Evolutionary conservation across 2,113 vertebrate species (phyloP).

Genomic region (Cettia cetti): DNA sequence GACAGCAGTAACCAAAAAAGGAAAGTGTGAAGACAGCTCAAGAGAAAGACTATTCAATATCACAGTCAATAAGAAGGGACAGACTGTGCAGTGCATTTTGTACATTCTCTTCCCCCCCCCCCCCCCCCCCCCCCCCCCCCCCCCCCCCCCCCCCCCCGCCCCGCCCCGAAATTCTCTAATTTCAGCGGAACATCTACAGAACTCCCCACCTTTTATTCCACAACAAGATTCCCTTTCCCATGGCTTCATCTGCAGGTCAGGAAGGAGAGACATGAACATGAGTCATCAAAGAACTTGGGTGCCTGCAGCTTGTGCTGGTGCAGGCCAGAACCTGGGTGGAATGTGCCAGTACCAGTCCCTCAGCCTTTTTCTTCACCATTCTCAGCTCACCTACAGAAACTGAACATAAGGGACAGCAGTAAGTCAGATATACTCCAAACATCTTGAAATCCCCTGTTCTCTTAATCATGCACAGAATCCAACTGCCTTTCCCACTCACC

Average conservation of each 20-base stretch:
- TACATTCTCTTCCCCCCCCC: too few species aligned
- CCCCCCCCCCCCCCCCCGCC: too few species aligned
- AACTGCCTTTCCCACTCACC: background rate
- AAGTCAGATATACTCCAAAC: background rate
- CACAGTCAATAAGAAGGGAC: background rate
- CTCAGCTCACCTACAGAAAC: background rate
- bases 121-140: too few species aligned
- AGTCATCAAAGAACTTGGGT: background rate
- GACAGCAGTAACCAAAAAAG: slow-evolving; percentile 28
- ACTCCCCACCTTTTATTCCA: background rate
- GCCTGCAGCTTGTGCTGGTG: background rate
- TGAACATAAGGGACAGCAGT: background rate
- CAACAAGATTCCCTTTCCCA: background rate
- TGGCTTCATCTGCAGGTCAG: background rate
- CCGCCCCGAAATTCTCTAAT: background rate
- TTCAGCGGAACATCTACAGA: background rate
- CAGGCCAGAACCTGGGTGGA: background rate
- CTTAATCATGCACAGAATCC: background rate
- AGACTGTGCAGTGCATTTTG: background rate
- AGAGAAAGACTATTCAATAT: background rate
- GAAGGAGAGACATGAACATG: background rate
- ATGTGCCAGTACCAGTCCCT: background rate
- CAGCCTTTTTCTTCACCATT: background rate
- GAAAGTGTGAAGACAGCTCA: background rate
- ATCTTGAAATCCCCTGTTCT: background rate